Evolutionary conservation across 1,140 invertebrate species (phyloP).

Genomic region (Phymorhynchus buccinoides): DNA sequence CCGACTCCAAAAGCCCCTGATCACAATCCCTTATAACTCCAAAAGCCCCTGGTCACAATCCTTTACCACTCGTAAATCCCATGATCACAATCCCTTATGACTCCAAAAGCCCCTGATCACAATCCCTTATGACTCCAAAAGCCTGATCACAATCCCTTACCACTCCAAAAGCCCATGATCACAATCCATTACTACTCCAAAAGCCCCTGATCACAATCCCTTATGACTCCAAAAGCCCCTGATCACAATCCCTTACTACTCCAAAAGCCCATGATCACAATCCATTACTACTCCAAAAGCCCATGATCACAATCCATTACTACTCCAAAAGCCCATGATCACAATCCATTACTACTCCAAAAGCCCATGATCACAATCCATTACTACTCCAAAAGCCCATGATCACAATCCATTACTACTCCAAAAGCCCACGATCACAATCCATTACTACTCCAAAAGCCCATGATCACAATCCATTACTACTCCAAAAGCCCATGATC

Average conservation of each 20-base stretch:
- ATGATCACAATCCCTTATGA: neutral
- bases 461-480: too few species aligned
- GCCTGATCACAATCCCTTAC: too few species aligned
- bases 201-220: conserved; percentile 6
- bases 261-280: too few species aligned
- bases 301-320: neutral
- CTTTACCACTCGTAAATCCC: neutral
- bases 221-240: neutral
- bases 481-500: too few species aligned
- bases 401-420: neutral
- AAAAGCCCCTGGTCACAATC: conserved; percentile 22
- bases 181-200: neutral
- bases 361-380: neutral
- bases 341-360: neutral
- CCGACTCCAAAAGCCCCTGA: conserved; percentile 10
- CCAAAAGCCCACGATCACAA: conserved; percentile 3
- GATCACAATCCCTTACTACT: too few species aligned
- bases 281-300: too few species aligned
- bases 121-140: neutral
- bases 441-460: too few species aligned
- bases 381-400: neutral
- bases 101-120: neutral
- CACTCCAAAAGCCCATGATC: neutral
- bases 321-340: neutral
- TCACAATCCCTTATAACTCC: too few species aligned